Evolutionary conservation across 2,113 vertebrate genomes (phyloP).

Genomic region (Chloroceryle aenea): DNA sequence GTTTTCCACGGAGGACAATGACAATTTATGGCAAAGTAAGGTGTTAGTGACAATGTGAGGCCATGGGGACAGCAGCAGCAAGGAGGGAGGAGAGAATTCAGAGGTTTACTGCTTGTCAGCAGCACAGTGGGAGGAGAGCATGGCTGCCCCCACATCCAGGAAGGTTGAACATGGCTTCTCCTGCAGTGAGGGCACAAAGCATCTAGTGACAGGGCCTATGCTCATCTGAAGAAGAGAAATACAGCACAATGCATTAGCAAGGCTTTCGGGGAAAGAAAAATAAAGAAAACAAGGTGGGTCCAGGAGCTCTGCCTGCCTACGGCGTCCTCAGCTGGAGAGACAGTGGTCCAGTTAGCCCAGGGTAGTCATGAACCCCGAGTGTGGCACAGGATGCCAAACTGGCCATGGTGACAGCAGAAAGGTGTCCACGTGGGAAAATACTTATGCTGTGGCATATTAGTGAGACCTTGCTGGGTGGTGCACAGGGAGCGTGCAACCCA

Average conservation of each 20-base stretch:
- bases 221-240: background rate
- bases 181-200: background rate
- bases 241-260: background rate
- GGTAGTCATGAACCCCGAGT: background rate
- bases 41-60: background rate
- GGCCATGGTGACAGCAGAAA: background rate
- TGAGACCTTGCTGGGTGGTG: background rate
- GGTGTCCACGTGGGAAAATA: background rate
- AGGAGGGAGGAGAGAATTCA: background rate
- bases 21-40: background rate
- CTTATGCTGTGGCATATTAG: accelerated
- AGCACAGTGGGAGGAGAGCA: background rate
- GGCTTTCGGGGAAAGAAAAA: background rate
- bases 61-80: background rate
- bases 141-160: background rate
- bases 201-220: background rate
- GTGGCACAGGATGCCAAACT: background rate
- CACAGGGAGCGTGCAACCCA: background rate
- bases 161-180: background rate
- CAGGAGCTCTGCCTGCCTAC: background rate
- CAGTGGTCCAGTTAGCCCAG: background rate
- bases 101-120: background rate
- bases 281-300: background rate
- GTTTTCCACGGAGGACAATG: background rate
- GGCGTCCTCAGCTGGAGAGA: background rate